These are phyloP conservation scores for Adelphocoris suturalis DNA, from an alignment of 2,888 invertebrate genomes.

Conservation along the genomic window DNA sequence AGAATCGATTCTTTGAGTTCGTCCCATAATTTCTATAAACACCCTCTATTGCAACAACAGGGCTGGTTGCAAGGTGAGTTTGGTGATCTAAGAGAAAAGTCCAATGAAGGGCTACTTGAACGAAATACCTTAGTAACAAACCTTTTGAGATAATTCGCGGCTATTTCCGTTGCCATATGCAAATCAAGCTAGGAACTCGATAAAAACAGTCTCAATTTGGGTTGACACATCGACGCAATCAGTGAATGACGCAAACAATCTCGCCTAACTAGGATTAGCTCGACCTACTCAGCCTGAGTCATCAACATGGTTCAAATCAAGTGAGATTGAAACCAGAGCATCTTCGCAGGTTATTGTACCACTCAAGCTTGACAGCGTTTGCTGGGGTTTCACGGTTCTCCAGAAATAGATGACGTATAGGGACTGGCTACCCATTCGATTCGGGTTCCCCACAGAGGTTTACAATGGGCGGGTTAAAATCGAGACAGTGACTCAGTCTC, in stretches of 20 bases:
- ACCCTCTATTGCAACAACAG: too few species aligned
- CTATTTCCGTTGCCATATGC: too few species aligned
- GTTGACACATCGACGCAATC: too few species aligned
- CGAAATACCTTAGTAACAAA: too few species aligned
- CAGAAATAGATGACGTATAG: constrained; percentile 42
- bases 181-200: too few species aligned
- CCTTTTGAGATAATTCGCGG: too few species aligned
- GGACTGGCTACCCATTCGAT: constrained; percentile 14
- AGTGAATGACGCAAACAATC: constrained; percentile 20
- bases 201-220: too few species aligned
- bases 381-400: background rate
- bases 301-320: background rate
- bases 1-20: too few species aligned
- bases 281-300: constrained; percentile 31
- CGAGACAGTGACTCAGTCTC: constrained; percentile 4
- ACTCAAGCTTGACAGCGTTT: constrained; percentile 32
- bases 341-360: constrained; percentile 40
- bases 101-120: too few species aligned
- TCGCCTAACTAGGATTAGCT: constrained; percentile 37
- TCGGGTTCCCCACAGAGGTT: background rate
- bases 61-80: too few species aligned
- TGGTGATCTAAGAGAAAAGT: too few species aligned
- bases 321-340: constrained; percentile 48
- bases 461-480: constrained; percentile 34
- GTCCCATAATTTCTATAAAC: too few species aligned